Base-by-base conservation (phyloP, 2,797 vertebrate species). In the Enteromius thamalakanensis region DNA sequence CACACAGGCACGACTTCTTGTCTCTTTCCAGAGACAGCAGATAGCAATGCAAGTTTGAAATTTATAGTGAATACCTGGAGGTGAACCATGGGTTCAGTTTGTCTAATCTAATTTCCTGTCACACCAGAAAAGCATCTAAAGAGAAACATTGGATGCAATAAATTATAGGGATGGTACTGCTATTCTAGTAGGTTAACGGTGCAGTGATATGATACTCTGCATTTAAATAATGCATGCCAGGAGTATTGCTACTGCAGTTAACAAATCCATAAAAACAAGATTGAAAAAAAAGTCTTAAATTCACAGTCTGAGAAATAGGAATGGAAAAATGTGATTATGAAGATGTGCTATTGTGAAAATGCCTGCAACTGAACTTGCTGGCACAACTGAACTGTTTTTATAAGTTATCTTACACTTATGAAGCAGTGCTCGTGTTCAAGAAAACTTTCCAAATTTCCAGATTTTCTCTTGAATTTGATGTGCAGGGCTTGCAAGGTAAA, bases 81-180 rank as follows among this genome's bases (percentile, higher is more conserved):
- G 58, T 75, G 32, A 75, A 82, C 60, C 60, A 12, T 53, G 4
- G 11, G 60, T 42, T 76, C 70, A 76, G 45, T 40, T 67, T 29
- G 70, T 76, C 60, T 67, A 64, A 82, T 75, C 80, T 55, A 65
- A 82, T 67, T 76, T 82, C 45, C 62, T 42, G 47, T 68, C 34
- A 82, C 45, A 53, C 71, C 32, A 26, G 58, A 75, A 40, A n/a
- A 82, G 47, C 45, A 53, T 75, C 32, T 49, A 75, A 67, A 82
- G 45, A 37, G n/a, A 55, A 82, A 82, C 71, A 75, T 53, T 45
- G 42, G 32, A 74, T 40, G 32, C 23, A 42, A 55, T 68, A 9
- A 42, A 82, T 75, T 75, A 75, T 75, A n/a, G 21, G 23, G 14
- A 72, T 37, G 42, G 7, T 51, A 62, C 21, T 49, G 58, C 40